phyloP scores from a whole-genome alignment of 2,797 vertebrate species.

The Argya squamiceps region DNA sequence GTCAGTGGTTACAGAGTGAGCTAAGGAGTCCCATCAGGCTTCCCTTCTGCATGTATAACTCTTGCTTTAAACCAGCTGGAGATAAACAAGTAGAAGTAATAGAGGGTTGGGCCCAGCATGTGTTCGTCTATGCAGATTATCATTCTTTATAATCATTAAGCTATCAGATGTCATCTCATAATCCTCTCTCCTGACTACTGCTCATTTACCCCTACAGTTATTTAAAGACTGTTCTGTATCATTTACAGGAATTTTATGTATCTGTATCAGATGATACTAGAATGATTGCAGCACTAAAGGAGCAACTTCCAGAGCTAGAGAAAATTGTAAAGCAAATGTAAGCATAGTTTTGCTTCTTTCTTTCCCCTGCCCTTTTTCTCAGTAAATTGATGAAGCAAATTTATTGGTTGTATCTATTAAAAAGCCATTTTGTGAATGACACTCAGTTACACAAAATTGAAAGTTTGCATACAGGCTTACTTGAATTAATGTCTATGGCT shows the following conservation, averaged over 20 bases:
- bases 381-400: background rate
- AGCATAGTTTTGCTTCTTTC: constrained; percentile 59
- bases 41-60: background rate
- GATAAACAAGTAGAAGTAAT: constrained; percentile 41
- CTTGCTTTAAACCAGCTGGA: constrained; percentile 44
- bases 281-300: constrained; percentile 86
- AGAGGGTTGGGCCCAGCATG: constrained; percentile 28
- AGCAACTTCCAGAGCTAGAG: constrained; percentile 89
- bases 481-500: background rate
- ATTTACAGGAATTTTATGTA: constrained; percentile 90
- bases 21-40: background rate
- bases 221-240: constrained; percentile 70
- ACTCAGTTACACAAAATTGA: background rate
- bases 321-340: constrained; percentile 90
- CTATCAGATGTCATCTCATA: constrained; percentile 1
- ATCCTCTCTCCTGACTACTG: constrained; percentile 17
- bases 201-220: constrained; percentile 2
- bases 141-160: constrained; percentile 30
- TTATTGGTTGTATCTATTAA: background rate
- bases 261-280: constrained; percentile 92
- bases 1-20: background rate
- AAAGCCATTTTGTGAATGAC: background rate
- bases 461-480: background rate
- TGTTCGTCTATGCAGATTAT: constrained; percentile 22
- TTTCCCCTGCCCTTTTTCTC: background rate